Conservation (phyloP, 2,888 invertebrate genomes). For the Sylvicola cinctus region DNA sequence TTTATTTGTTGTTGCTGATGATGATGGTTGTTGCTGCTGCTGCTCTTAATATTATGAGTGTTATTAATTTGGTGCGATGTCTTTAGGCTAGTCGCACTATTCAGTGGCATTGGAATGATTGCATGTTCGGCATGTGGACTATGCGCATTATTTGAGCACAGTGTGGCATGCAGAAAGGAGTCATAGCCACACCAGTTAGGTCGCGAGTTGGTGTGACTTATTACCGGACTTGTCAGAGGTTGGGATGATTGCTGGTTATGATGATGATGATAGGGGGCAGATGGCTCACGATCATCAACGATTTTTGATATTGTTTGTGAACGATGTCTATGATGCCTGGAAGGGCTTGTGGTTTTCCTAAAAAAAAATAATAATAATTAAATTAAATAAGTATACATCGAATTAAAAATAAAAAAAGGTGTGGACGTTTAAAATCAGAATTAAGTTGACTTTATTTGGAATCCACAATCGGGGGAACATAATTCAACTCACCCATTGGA, state of each 20-base stretch:
- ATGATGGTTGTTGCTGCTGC: conserved; percentile 1
- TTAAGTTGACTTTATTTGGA: not conserved
- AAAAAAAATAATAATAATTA: conserved; percentile 12
- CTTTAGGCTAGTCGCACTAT: too few species aligned
- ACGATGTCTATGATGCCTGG: conserved; percentile 21
- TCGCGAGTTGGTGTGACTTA: conserved; percentile 26
- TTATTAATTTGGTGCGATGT: too few species aligned
- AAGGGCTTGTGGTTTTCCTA: conserved; percentile 36
- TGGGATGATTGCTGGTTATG: conserved; percentile 9
- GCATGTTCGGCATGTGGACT: too few species aligned
- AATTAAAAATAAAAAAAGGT: too few species aligned
- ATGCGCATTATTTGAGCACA: conserved; percentile 27
- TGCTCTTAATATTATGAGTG: not conserved
- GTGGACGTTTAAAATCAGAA: too few species aligned
- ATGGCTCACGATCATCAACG: conserved; percentile 10
- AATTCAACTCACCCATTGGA: conserved; percentile 38
- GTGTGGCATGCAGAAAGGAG: conserved; percentile 39
- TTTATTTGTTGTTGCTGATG: not conserved
- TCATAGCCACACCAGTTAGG: conserved; percentile 32
- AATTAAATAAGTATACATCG: too few species aligned
- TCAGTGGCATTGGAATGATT: too few species aligned
- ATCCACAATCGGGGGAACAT: not conserved
- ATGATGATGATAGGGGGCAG: conserved; percentile 8
- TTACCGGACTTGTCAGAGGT: conserved; percentile 26
- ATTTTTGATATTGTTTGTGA: conserved; percentile 26